Percentiles rank a stretch among this genome's conserved stretches.
Conservation (phyloP, 2,113 vertebrate genomes). For the Brachyistius frenatus region DNA sequence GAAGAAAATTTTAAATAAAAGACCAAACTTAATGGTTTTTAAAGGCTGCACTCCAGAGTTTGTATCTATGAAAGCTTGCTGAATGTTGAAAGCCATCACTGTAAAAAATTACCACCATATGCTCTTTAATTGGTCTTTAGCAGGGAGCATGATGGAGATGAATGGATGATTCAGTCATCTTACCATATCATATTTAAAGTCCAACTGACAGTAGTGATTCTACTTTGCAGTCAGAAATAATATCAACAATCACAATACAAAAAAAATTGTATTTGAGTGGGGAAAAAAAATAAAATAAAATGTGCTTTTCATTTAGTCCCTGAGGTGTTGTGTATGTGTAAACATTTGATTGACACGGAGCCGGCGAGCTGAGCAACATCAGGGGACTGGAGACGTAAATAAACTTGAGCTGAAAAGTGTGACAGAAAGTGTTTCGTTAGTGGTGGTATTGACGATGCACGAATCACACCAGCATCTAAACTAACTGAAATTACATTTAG, state of each 20-base stretch:
- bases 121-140: background rate
- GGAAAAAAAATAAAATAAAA: too few species aligned
- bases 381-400: background rate
- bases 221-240: too few species aligned
- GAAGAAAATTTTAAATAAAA: background rate
- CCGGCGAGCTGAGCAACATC: background rate
- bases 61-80: background rate
- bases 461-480: background rate
- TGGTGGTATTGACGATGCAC: background rate
- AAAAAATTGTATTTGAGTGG: background rate
- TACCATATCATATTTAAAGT: background rate
- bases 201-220: too few species aligned
- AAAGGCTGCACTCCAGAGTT: background rate
- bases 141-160: background rate
- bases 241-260: too few species aligned
- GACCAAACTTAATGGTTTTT: background rate
- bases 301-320: too few species aligned
- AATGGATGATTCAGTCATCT: conserved; percentile 14
- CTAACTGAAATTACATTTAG: conserved; percentile 1
- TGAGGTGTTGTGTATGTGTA: background rate
- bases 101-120: background rate
- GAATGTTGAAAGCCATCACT: background rate
- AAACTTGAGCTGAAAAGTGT: background rate
- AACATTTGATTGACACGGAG: background rate
- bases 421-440: background rate